Conservation (phyloP, 1,140 invertebrate species). For the Diprion similis region DNA sequence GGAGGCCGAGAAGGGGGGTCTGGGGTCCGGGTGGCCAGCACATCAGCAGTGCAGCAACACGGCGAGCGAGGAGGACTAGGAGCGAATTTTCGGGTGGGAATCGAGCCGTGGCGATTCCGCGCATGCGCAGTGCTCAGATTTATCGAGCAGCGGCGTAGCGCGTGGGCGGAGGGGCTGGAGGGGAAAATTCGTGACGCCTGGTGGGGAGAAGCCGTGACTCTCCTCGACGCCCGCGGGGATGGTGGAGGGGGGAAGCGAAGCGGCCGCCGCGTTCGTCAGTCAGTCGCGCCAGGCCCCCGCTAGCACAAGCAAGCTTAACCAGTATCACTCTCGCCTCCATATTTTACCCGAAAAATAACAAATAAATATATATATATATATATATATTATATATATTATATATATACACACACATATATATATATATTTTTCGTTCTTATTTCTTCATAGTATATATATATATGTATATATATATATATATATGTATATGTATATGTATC, state of each 20-base stretch:
- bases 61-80: too few relatives aligned
- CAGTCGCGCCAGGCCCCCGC: constrained; percentile 53
- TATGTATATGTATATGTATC: constrained; percentile 6
- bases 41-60: too few relatives aligned
- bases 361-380: too few relatives aligned
- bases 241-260: neutral
- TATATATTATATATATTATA: too few relatives aligned
- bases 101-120: neutral
- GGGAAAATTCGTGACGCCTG: constrained; percentile 10
- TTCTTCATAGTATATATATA: neutral
- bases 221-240: constrained; percentile 9
- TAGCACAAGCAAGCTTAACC: constrained; percentile 53
- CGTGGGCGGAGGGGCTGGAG: constrained; percentile 17
- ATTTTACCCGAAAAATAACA: constrained; percentile 46
- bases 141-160: constrained; percentile 13
- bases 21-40: neutral
- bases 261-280: constrained; percentile 39
- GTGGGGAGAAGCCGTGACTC: constrained; percentile 29
- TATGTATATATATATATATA: neutral
- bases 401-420: neutral
- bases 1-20: constrained; percentile 16
- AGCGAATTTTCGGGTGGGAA: too few relatives aligned
- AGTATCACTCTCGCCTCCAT: constrained; percentile 56
- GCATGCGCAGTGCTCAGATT: constrained; percentile 10
- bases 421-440: neutral